Conservation (phyloP, 2,113 vertebrate genomes). For the Dicaeum eximium region DNA sequence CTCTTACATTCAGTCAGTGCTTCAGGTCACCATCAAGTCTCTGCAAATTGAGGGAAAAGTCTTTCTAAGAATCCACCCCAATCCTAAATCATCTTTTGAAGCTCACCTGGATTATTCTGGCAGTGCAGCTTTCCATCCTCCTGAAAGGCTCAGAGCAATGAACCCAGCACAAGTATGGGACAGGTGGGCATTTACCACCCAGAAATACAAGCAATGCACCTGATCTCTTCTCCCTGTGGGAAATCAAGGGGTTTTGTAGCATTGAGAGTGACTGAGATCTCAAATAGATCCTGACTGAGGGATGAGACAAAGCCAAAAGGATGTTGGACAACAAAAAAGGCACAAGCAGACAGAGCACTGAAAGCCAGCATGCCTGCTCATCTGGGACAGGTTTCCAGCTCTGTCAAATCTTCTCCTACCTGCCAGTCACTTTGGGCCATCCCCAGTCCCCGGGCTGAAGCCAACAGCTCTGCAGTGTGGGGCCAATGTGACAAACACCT, state of each 20-base stretch:
- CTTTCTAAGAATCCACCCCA: background rate
- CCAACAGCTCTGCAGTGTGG: background rate
- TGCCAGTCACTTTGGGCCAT: background rate
- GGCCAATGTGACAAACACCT: background rate
- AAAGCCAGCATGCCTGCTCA: background rate
- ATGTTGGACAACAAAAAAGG: background rate
- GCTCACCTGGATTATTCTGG: background rate
- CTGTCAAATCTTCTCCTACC: background rate
- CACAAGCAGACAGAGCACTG: background rate
- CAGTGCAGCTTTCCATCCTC: background rate
- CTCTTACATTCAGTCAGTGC: background rate
- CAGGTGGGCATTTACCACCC: background rate
- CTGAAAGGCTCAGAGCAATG: background rate
- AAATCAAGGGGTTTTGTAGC: background rate
- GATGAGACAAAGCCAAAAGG: background rate
- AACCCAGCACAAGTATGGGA: background rate
- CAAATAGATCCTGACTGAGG: background rate
- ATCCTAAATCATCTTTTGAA: background rate
- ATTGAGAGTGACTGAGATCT: background rate
- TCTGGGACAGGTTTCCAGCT: background rate
- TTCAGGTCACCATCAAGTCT: background rate
- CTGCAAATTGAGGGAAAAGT: background rate
- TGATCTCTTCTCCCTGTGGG: background rate
- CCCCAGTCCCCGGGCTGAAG: background rate
- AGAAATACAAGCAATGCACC: background rate